Percentiles rank a stretch among this genome's conserved stretches.
Conservation (phyloP, 1,140 invertebrate species). For the Zaprionus camerounensis region DNA sequence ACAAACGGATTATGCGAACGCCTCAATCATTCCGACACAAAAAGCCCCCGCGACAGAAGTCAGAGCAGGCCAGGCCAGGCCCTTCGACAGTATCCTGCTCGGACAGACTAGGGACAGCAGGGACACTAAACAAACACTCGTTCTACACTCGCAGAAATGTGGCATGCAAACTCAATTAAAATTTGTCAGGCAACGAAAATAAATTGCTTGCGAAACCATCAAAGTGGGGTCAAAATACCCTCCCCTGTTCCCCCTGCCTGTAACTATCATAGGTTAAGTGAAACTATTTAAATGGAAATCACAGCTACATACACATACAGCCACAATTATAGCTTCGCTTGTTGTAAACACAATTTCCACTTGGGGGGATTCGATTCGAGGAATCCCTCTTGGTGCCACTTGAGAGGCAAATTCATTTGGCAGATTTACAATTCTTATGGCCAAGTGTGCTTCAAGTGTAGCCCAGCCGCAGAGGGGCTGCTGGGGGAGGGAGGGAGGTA, state of each 20-base stretch:
- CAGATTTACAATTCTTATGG: slow-evolving; percentile 30
- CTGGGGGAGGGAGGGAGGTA: too few species aligned
- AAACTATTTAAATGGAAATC: slow-evolving; percentile 1
- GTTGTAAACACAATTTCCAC: neutral
- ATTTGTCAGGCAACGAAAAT: slow-evolving; percentile 1
- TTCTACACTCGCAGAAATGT: slow-evolving; percentile 37
- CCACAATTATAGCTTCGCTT: neutral
- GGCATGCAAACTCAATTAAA: slow-evolving; percentile 5
- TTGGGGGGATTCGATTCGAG: slow-evolving; percentile 3
- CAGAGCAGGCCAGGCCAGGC: neutral
- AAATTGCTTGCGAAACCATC: neutral
- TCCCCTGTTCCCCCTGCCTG: neutral
- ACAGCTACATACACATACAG: neutral
- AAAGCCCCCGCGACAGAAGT: slow-evolving; percentile 17
- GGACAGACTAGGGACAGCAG: neutral
- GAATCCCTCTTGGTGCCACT: slow-evolving; percentile 1
- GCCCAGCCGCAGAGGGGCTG: neutral
- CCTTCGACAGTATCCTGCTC: neutral
- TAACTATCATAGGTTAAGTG: neutral
- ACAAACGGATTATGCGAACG: slow-evolving; percentile 70
- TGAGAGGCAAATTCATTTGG: slow-evolving; percentile 17
- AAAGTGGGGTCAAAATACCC: neutral
- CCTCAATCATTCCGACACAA: slow-evolving; percentile 60
- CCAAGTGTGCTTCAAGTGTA: slow-evolving; percentile 20
- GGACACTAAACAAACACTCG: slow-evolving; percentile 20